Conservation (phyloP, 2,888 invertebrate genomes). For the Agapostemon virescens region DNA sequence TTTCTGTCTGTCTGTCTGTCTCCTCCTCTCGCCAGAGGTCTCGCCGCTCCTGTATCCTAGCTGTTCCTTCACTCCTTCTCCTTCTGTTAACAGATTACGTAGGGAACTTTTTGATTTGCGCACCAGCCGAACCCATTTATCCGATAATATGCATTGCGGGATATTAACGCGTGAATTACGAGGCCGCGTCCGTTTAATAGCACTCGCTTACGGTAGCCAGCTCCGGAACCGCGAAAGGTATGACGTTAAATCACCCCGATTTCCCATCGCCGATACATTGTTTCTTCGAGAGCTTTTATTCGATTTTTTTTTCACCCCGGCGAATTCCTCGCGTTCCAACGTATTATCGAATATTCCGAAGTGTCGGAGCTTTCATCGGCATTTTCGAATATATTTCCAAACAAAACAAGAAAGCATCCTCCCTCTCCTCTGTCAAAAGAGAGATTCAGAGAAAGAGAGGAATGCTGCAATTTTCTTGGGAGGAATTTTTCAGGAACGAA, state of each 20-base stretch:
- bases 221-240: slow-evolving; percentile 16
- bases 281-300: slow-evolving; percentile 14
- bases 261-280: slow-evolving; percentile 22
- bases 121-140: slow-evolving; percentile 37
- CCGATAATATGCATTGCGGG: slow-evolving; percentile 48
- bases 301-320: neutral
- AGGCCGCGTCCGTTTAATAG: slow-evolving; percentile 38
- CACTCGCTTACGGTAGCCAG: slow-evolving; percentile 16
- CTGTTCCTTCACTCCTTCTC: neutral
- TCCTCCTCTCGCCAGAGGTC: neutral
- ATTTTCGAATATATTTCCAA: neutral
- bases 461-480: neutral
- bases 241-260: slow-evolving; percentile 30
- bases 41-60: no score
- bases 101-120: slow-evolving; percentile 44
- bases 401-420: neutral
- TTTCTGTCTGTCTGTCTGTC: no score
- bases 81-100: slow-evolving; percentile 43
- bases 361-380: neutral
- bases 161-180: slow-evolving; percentile 47
- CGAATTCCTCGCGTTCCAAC: neutral
- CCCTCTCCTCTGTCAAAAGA: neutral
- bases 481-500: neutral
- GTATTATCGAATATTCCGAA: neutral
- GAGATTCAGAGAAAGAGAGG: no score